phyloP scores from a whole-genome alignment of 53 echinoderm and acorn worm species.

The Arbacia lixula region DNA sequence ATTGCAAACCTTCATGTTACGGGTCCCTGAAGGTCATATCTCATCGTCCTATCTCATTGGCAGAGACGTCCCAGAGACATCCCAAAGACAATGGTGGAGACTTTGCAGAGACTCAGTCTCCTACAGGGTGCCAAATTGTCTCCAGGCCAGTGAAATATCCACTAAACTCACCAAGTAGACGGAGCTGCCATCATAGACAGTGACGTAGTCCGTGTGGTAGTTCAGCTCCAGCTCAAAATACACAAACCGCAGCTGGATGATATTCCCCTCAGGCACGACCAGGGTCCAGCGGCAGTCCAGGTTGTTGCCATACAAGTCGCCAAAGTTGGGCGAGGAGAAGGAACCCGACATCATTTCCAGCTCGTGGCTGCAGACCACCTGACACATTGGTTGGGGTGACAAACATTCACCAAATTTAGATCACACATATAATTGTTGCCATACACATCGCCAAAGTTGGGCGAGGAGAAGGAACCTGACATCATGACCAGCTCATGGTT shows the following conservation, averaged over 20 bases:
- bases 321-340: conserved; percentile 88
- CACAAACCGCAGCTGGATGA: conserved; percentile 79
- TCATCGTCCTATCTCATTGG: no score
- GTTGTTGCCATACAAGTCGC: conserved; percentile 53
- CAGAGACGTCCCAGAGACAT: no score
- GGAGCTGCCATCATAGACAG: conserved; percentile 74
- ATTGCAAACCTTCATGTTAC: no score
- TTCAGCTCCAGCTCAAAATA: conserved; percentile 74
- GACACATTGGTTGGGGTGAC: no score
- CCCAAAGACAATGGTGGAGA: no score
- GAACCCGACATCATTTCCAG: conserved; percentile 29
- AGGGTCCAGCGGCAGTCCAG: conserved; percentile 80
- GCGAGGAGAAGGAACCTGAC: conserved; percentile 70
- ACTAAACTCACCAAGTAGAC: conserved; percentile 29
- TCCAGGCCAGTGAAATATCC: no score
- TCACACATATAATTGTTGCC: no score
- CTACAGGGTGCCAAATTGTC: no score
- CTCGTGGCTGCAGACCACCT: conserved; percentile 10
- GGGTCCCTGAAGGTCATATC: no score
- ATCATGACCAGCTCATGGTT: conserved; percentile 15
- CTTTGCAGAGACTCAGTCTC: no score
- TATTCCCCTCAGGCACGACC: conserved; percentile 55
- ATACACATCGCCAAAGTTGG: conserved; percentile 73
- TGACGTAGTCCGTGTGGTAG: conserved; percentile 73
- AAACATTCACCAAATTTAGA: conserved; percentile 29